Base-by-base conservation (phyloP, 2,888 invertebrate species). In the Listrodromus nycthemerus region DNA sequence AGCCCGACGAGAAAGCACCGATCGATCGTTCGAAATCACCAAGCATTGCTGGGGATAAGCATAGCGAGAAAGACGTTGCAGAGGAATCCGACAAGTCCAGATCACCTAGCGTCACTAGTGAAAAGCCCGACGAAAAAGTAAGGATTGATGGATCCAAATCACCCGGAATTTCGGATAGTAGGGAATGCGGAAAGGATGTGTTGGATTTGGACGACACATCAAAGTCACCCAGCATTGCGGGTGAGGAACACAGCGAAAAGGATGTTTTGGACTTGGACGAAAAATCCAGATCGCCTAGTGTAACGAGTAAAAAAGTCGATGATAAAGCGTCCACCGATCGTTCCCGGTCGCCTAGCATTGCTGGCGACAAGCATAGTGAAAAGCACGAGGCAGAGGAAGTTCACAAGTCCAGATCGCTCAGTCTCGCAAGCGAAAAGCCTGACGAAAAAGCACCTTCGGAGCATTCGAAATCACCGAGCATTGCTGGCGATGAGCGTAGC, bases 161-260 rank as follows among this genome's bases (percentile, higher is more conserved):
- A 21, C 41, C 55, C 5, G 74, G 66, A 5, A 21, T 45, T 21
- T 37, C 33, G 4, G 79, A 61, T 30, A 84, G 83, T 65, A 84
- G 86, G 21, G 86, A 86, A 74, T 52, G 50, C 13, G 76, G 85
- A 5, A 86, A 83, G 80, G 84, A 81, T 27, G 48, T 84, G 5
- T 5, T 80, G 27, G 85, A 85, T 21, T 75, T 77, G 76, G 58
- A 13, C 75, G 30, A 50, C 52, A 66, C 69, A 33, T 74, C 83
- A 6, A 86, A 79, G 48, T 86, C 89, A 13, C 77, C 87, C 0
- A 88, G 88, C 48, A 24, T 5, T 21, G 10, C 52, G 37, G 37
- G 37, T 37, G 37, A 37, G 8, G 37, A 37, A 10, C 37, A 37
- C 10, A 37, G 37, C 37, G 8, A 37, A 37, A 37, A 37, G 37